Base-by-base conservation (phyloP, 2,113 vertebrate species). In the Bos javanicus region DNA sequence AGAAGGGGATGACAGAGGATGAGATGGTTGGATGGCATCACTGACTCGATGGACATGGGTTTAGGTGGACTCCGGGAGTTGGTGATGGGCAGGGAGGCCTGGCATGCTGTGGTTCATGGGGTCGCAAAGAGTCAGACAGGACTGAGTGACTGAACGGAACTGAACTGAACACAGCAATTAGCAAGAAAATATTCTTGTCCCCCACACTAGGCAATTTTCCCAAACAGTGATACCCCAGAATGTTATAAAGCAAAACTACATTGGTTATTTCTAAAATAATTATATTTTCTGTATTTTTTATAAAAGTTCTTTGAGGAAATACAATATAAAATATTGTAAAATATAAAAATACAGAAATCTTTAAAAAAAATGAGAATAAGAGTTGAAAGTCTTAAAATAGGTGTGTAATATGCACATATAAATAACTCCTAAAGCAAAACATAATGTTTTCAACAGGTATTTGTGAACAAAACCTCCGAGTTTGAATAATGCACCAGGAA, bases 241-340 rank as follows among this genome's bases (percentile, higher is more conserved):
- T 36, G 17, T 43, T 71, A 71, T 54, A 94, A 94, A 87, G 43
- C 52, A 87, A 91, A 93, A 82, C n/a, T 91, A 52, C n/a, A 54
- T 2, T 62, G 60, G 26, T 64, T 76, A 76, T 76, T 46, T 46
- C 6, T 46, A 76, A 46, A 46, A 76, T 7, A 76, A 43, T 76
- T 76, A 46, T 13, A 46, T 62, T 39, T 91, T 48, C 67, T 64
- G 21, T 46, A 64, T 64, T 52, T 33, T 64, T 62, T 28, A 80
- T 46, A 28, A 95, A 62, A 76, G n/a, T 30, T 87, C 48, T 87
- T 30, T 92, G 74, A 92, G 30, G 74, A 95, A 95, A 85, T 36
- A 46, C 21, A 86, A 62, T 16, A 30, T 33, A 64, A 64, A 64
- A 16, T 33, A 46, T 17, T 33, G 30, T 26, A 21, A 81, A 39